phyloP scores from a whole-genome alignment of 2,113 vertebrate genomes.

The Oryzias celebensis region DNA sequence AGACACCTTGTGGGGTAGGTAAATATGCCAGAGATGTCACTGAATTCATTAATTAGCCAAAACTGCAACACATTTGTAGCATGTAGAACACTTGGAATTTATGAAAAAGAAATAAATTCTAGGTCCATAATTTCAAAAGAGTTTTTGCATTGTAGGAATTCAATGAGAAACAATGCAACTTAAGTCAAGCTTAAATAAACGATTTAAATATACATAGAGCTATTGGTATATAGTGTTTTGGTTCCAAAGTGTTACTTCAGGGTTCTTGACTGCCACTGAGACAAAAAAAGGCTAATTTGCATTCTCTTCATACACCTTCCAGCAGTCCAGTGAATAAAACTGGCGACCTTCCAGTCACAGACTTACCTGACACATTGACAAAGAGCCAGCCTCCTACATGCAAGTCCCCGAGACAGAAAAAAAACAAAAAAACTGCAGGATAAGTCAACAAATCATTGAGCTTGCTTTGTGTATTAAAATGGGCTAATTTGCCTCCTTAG shows the following conservation, averaged over 20 bases:
- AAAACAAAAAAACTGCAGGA: background rate
- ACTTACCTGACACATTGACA: conserved; percentile 9
- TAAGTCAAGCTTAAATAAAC: no score
- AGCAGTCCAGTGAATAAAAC: conserved; percentile 19
- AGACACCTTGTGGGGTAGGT: background rate
- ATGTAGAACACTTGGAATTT: no score
- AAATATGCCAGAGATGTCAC: no score
- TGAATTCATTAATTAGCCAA: no score
- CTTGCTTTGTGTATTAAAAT: conserved; percentile 33
- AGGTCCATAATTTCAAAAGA: no score
- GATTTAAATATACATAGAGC: no score
- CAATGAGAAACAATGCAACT: no score
- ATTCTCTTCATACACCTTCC: conserved; percentile 9
- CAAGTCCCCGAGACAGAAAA: no score
- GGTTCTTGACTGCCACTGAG: conserved; percentile 3
- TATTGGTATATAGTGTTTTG: background rate
- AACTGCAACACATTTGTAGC: no score
- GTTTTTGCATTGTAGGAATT: no score
- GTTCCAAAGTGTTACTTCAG: conserved; percentile 16
- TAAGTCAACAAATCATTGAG: conserved; percentile 29
- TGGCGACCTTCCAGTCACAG: conserved; percentile 28
- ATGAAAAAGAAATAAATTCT: no score
- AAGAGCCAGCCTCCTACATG: conserved; percentile 2
- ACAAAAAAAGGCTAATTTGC: conserved; percentile 16
- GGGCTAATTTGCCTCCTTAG: conserved; percentile 30